Conservation (phyloP, 2,888 invertebrate genomes). For the Drosophila basisetae region DNA sequence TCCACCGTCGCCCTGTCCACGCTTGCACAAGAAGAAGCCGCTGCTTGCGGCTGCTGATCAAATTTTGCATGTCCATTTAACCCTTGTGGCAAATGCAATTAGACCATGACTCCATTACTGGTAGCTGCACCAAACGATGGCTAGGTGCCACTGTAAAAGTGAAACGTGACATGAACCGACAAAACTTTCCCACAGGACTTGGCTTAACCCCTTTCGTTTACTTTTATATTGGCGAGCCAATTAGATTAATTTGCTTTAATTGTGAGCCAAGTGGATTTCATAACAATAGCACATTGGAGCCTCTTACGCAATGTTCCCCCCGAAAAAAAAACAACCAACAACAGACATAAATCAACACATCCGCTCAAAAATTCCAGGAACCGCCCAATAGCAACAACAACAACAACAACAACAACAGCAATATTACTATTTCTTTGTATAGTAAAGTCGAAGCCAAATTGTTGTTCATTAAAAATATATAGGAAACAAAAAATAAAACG, state of each 20-base stretch:
- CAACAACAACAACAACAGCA: conserved; percentile 19
- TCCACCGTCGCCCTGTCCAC: conserved; percentile 1
- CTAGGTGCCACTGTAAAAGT: conserved; percentile 44
- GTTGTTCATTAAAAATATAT: conserved; percentile 63
- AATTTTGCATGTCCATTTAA: conserved; percentile 75
- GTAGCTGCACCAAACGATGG: neutral
- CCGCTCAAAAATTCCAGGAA: conserved; percentile 76
- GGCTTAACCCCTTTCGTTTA: conserved; percentile 42
- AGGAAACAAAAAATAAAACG: conserved; percentile 7
- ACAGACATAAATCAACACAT: conserved; percentile 78
- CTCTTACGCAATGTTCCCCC: conserved; percentile 62
- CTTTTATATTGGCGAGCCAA: conserved; percentile 25
- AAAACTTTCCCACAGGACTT: conserved; percentile 72
- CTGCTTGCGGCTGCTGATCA: conserved; percentile 45
- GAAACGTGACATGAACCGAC: conserved; percentile 30
- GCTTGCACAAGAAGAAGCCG: conserved; percentile 2
- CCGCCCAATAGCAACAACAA: conserved; percentile 56
- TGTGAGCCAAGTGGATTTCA: conserved; percentile 46
- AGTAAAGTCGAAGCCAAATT: conserved; percentile 54
- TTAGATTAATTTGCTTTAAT: conserved; percentile 68
- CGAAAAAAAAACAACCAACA: conserved; percentile 26
- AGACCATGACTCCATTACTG: conserved; percentile 77
- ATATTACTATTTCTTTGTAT: conserved; percentile 45
- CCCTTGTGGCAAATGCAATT: conserved; percentile 77
- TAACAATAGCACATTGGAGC: conserved; percentile 43